Evolutionary conservation across 2,888 invertebrate genomes (phyloP).

Genomic region (Caprella mutica): DNA sequence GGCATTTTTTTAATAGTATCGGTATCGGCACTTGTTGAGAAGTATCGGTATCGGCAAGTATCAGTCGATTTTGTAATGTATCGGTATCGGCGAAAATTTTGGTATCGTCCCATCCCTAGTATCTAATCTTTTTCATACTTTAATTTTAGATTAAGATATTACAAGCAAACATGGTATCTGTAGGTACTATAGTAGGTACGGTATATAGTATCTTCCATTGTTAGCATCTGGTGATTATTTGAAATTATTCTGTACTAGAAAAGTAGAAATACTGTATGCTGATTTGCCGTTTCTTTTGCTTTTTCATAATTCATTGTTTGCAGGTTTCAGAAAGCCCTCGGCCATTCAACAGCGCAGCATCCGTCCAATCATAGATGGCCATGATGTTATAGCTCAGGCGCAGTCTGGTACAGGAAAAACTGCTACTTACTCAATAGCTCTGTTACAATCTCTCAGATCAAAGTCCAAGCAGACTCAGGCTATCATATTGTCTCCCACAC

Average conservation of each 20-base stretch:
- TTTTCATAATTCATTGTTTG: neutral
- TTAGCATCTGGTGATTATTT: neutral
- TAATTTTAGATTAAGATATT: too few species aligned
- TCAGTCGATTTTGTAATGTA: too few species aligned
- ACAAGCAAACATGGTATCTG: too few species aligned
- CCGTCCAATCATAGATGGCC: conserved; percentile 86
- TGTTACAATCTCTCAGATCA: conserved; percentile 84
- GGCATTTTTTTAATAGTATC: too few species aligned
- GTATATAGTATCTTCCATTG: neutral
- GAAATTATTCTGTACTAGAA: neutral
- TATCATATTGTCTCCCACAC: conserved; percentile 83
- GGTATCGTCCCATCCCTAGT: too few species aligned
- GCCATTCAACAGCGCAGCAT: conserved; percentile 97
- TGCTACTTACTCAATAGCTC: conserved; percentile 93
- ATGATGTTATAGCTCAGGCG: conserved; percentile 97
- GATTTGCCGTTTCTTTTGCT: too few species aligned
- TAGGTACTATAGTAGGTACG: too few species aligned
- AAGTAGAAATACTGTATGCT: too few species aligned
- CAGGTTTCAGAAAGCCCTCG: conserved; percentile 93
- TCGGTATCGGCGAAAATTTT: too few species aligned
- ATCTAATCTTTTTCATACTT: too few species aligned
- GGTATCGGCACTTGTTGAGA: too few species aligned
- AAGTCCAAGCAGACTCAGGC: conserved; percentile 88
- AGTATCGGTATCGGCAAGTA: too few species aligned
- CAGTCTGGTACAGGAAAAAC: conserved; percentile 99